A percentile compares a stretch with the other conserved stretches of the same genome.
phyloP scores from a whole-genome alignment of 2,888 invertebrate genomes.

The Eubasilissa splendida region DNA sequence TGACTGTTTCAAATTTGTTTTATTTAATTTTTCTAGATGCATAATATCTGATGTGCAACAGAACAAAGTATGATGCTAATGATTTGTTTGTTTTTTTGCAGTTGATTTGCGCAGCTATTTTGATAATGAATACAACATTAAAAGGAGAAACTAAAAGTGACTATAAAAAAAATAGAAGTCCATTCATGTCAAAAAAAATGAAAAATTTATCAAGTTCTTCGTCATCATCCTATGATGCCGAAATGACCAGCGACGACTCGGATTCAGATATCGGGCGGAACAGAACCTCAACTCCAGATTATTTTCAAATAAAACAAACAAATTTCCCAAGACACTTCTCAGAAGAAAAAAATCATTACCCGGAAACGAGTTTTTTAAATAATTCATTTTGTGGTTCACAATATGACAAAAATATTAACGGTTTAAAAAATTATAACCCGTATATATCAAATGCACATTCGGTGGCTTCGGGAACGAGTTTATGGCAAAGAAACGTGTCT shows the following conservation, averaged over 20 bases:
- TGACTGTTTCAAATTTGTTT: too few species aligned
- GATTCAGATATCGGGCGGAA: conserved; percentile 44
- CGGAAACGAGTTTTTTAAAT: not conserved
- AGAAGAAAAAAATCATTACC: not conserved
- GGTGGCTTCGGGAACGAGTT: not conserved
- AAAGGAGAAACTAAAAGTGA: not conserved
- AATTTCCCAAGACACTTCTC: conserved; percentile 16
- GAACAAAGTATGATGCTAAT: not conserved
- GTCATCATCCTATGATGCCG: conserved; percentile 29
- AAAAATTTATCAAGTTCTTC: conserved; percentile 53
- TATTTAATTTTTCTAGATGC: not conserved
- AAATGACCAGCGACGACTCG: conserved; percentile 48
- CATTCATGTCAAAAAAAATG: conserved; percentile 44
- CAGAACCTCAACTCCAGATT: conserved; percentile 44
- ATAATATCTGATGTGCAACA: not conserved
- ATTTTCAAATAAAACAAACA: conserved; percentile 1
- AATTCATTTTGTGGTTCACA: conserved; percentile 3
- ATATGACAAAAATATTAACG: conserved; percentile 13
- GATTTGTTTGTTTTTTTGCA: conserved; percentile 42
- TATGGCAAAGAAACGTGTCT: conserved; percentile 55
- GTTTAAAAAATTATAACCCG: conserved; percentile 34
- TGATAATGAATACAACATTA: conserved; percentile 26
- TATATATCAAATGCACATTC: conserved; percentile 12
- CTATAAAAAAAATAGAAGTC: conserved; percentile 26
- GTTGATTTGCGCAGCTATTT: conserved; percentile 34